phyloP scores from a whole-genome alignment of 2,797 vertebrate species.

The Oreonectes daqikongensis region DNA sequence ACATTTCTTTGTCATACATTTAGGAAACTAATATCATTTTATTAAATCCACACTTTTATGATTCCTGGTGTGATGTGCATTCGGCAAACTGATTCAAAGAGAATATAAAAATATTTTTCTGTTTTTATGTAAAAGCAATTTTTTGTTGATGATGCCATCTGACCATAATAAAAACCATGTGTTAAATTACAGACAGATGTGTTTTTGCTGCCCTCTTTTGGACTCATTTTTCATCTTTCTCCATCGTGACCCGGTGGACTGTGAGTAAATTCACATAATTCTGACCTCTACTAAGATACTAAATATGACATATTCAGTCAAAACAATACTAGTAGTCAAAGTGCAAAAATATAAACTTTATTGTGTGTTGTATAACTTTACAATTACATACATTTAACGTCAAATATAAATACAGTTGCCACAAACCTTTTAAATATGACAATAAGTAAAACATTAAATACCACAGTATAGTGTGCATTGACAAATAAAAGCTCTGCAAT shows the following conservation, averaged over 20 bases:
- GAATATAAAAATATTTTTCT: background rate
- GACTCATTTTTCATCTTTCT: background rate
- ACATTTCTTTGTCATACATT: background rate
- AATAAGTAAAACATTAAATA: constrained; percentile 22
- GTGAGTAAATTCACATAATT: background rate
- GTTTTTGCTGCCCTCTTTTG: constrained; percentile 9
- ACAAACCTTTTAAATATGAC: constrained; percentile 29
- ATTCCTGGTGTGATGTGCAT: background rate
- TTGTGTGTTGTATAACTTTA: constrained; percentile 38
- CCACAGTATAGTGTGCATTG: constrained; percentile 18
- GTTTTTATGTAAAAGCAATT: constrained; percentile 18
- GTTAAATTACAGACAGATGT: constrained; percentile 64
- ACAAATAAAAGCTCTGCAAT: background rate
- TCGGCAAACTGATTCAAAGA: background rate
- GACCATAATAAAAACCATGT: constrained; percentile 53
- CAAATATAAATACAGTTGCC: constrained; percentile 47
- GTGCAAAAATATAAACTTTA: constrained; percentile 58
- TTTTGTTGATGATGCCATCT: constrained; percentile 14
- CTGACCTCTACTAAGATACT: no score
- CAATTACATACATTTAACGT: constrained; percentile 15
- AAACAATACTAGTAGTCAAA: background rate
- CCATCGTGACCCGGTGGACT: background rate
- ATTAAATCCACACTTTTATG: constrained; percentile 13
- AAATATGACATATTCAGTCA: background rate
- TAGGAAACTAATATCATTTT: background rate